Base-by-base conservation (phyloP, 2,888 invertebrate species). In the Parapristionchus giblindavisi region DNA sequence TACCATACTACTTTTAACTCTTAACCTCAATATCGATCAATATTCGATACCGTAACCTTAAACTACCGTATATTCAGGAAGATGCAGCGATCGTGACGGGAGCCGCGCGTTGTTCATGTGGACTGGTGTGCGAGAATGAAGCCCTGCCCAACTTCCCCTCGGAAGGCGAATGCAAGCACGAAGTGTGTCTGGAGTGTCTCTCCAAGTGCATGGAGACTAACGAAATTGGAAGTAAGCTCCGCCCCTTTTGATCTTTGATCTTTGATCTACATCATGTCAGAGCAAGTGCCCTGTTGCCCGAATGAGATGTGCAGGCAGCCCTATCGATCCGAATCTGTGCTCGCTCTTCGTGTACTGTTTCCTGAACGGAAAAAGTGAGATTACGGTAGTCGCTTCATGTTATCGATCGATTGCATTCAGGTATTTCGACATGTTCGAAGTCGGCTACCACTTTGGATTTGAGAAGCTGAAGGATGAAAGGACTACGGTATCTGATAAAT, bases 81-180 rank as follows among this genome's bases (percentile, higher is more conserved):
- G n/a, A n/a, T n/a, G n/a, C n/a, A n/a, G n/a, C n/a, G 27, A 21
- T 24, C 36, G 48, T 29, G 48, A 27, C 17, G n/a, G n/a, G n/a
- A n/a, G n/a, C n/a, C n/a, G n/a, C n/a, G 4, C 1, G 27, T 5
- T 65, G 78, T 56, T 72, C 74, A 51, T 77, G 78, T 29, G 56
- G 74, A 29, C 43, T 77, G 14, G 80, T 77, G 32, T 84, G 84
- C 65, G 81, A 80, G 32, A 80, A 81, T 1, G 82, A 83, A 61
- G 80, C 81, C 6, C 77, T 84, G 51, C 78, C 81, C 24, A 84
- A 83, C 63, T 84, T 84, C 52, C 84, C 84, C 27, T 82, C 83
- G 29, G 84, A 83, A 65, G 76, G 76, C 40, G 84, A 84, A 63
- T 84, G 84, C 73, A 83, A 84, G 27, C 84, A 84, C 71, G 81